phyloP scores from a whole-genome alignment of 2,888 invertebrate genomes.

The Griposia aprilina region DNA sequence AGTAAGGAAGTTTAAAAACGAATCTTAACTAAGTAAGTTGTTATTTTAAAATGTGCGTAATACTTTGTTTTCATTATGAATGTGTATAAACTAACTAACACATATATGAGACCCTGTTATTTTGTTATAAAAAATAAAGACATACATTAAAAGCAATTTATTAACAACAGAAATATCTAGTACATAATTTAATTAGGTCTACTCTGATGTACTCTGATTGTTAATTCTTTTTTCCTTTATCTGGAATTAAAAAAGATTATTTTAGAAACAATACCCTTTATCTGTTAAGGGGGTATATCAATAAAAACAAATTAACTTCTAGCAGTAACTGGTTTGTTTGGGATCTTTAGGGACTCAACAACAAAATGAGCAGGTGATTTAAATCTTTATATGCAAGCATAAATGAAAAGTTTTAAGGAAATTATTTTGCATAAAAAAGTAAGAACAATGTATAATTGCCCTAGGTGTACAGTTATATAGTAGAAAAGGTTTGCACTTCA shows the following conservation, averaged over 20 bases:
- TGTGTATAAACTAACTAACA: not conserved
- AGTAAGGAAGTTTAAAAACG: not conserved
- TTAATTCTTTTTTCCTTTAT: conserved; percentile 84
- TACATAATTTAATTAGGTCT: conserved; percentile 47
- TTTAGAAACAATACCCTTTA: not conserved
- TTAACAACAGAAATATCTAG: conserved; percentile 59
- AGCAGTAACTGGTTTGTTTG: not conserved
- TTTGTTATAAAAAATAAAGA: not conserved
- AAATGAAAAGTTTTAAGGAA: no score
- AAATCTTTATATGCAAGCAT: not conserved
- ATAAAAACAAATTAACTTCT: not conserved
- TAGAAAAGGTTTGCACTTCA: not conserved
- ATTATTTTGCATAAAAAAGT: not conserved
- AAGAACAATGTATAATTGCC: not conserved
- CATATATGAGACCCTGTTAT: not conserved
- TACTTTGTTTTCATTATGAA: not conserved
- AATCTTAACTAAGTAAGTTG: not conserved
- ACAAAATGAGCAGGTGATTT: not conserved
- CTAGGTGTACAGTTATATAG: not conserved
- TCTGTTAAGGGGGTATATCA: not conserved
- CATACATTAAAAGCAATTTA: conserved; percentile 36
- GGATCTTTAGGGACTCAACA: not conserved
- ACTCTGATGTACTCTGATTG: conserved; percentile 7
- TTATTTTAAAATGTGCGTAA: no score
- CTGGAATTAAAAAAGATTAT: conserved; percentile 80